Evolutionary conservation across 2,113 vertebrate genomes (phyloP).

Genomic region (Shinisaurus crocodilurus): DNA sequence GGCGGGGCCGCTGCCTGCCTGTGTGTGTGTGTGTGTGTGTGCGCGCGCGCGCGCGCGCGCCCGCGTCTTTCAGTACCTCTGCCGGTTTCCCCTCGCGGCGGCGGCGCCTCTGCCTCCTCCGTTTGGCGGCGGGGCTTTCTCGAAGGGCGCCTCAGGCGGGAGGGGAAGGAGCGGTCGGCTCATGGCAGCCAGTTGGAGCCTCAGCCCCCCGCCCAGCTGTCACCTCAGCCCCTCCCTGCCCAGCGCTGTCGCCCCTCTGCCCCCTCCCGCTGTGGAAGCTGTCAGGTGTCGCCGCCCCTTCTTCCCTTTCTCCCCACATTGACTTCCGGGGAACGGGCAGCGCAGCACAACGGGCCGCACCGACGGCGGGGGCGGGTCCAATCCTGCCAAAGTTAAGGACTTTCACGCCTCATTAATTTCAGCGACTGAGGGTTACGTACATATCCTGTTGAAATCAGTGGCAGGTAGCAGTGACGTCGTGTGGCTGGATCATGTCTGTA

Average conservation of each 20-base stretch:
- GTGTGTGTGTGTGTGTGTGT: background rate
- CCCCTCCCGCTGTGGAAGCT: background rate
- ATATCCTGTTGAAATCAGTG: background rate
- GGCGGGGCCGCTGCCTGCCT: background rate
- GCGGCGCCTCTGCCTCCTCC: background rate
- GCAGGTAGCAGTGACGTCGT: background rate
- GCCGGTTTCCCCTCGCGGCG: background rate
- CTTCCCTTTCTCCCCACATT: fast-evolving
- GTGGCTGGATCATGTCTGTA: background rate
- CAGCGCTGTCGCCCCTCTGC: too few relatives aligned
- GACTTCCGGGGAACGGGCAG: background rate
- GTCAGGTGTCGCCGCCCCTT: background rate
- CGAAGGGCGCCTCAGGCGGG: background rate
- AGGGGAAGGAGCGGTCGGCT: background rate
- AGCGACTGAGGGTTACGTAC: background rate
- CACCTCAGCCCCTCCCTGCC: background rate
- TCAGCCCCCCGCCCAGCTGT: background rate
- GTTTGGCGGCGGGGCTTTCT: background rate
- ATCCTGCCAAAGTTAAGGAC: background rate
- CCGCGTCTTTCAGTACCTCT: background rate
- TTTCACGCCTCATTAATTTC: background rate
- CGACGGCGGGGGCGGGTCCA: too few relatives aligned
- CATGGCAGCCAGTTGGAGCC: background rate
- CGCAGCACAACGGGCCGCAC: background rate
- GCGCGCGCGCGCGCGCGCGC: background rate